Evolutionary conservation across 2,113 vertebrate species (phyloP).

Genomic region (Prinia subflava): DNA sequence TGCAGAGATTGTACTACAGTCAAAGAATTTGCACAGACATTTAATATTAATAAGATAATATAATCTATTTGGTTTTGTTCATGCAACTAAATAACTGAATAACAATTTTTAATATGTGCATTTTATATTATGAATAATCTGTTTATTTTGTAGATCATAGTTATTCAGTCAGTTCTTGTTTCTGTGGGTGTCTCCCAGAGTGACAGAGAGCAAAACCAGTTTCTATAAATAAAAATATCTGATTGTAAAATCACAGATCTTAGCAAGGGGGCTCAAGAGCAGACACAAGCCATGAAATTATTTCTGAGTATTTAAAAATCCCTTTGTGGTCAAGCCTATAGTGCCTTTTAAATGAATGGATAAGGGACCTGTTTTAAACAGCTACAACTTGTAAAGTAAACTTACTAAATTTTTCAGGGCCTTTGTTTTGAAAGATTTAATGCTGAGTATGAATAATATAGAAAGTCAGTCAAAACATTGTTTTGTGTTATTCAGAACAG

Average conservation of each 20-base stretch:
- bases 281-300: neutral
- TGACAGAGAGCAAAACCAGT: neutral
- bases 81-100: neutral
- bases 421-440: neutral
- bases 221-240: slow-evolving; percentile 19
- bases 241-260: slow-evolving; percentile 27
- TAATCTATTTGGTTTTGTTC: neutral
- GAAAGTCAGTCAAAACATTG: neutral
- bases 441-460: neutral
- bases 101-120: neutral
- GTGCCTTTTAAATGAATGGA: neutral
- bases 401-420: neutral
- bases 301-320: neutral
- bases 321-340: neutral
- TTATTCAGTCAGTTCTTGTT: neutral
- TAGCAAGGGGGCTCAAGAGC: neutral
- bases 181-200: neutral
- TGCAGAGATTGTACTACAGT: neutral
- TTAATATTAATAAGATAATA: neutral
- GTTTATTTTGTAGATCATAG: neutral
- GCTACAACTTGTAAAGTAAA: neutral
- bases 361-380: neutral
- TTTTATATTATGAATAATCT: neutral
- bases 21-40: neutral
- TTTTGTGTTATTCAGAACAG: neutral